Evolutionary conservation across 2,888 invertebrate genomes (phyloP).

Genomic region (Epinotia brunnichana): DNA sequence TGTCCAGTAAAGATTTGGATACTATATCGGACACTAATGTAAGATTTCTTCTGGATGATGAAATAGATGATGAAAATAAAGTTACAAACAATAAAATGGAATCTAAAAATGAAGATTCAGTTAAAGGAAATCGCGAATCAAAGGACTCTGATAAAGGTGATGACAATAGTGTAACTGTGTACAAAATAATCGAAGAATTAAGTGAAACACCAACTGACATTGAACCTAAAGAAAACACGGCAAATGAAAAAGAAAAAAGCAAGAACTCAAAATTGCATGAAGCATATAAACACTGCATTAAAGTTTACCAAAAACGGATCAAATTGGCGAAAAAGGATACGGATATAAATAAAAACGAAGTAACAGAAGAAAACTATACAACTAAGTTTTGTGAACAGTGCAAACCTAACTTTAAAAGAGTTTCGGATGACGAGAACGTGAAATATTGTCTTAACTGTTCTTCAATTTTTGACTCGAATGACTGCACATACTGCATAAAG

Average conservation of each 20-base stretch:
- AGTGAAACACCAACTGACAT: background rate
- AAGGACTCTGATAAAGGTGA: slow-evolving; percentile 21
- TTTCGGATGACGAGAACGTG: slow-evolving; percentile 51
- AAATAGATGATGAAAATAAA: slow-evolving; percentile 38
- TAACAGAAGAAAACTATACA: slow-evolving; percentile 29
- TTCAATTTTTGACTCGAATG: slow-evolving; percentile 57
- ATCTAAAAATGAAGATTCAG: background rate
- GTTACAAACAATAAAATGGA: slow-evolving; percentile 46
- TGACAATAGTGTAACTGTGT: background rate
- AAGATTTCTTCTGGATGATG: slow-evolving; percentile 51
- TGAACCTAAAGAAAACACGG: background rate
- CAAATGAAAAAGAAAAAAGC: background rate
- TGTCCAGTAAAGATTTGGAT: slow-evolving; percentile 45
- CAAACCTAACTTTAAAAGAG: slow-evolving; percentile 49
- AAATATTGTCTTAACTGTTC: slow-evolving; percentile 63
- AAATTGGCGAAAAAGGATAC: slow-evolving; percentile 42
- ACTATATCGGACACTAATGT: slow-evolving; percentile 53
- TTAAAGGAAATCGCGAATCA: slow-evolving; percentile 38
- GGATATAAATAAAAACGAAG: slow-evolving; percentile 37
- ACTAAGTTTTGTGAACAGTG: slow-evolving; percentile 35
- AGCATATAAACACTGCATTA: slow-evolving; percentile 36
- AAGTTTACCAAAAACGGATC: slow-evolving; percentile 36
- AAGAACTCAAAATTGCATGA: slow-evolving; percentile 24
- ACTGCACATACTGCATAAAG: slow-evolving; percentile 56
- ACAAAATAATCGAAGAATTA: slow-evolving; percentile 14